phyloP scores from a whole-genome alignment of 2,113 vertebrate species.

The Crotalus viridis region DNA sequence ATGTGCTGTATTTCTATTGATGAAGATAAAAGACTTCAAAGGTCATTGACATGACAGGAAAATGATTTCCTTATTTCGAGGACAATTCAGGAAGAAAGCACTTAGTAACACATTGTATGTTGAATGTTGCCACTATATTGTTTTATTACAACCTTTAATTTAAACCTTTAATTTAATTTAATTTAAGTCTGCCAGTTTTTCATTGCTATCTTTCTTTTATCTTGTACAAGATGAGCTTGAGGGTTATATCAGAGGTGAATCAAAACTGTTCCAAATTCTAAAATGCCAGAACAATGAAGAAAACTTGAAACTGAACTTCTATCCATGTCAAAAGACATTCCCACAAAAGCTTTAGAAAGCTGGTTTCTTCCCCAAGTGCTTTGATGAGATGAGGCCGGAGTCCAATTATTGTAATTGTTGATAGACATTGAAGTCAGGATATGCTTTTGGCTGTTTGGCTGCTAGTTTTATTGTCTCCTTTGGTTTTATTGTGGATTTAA shows the following conservation, averaged over 20 bases:
- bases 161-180: neutral
- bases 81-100: neutral
- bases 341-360: too few relatives aligned
- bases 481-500: too few relatives aligned
- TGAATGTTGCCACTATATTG: neutral
- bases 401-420: too few relatives aligned
- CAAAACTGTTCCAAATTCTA: neutral
- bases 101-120: neutral
- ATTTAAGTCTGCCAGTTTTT: neutral
- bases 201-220: neutral
- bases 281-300: neutral
- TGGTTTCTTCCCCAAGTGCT: too few relatives aligned
- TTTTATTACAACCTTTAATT: neutral
- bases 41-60: neutral
- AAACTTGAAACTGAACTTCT: too few relatives aligned
- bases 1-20: neutral
- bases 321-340: too few relatives aligned
- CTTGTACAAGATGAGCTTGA: neutral
- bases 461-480: too few relatives aligned
- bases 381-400: too few relatives aligned
- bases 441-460: too few relatives aligned
- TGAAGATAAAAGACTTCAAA: neutral
- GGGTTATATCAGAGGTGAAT: neutral
- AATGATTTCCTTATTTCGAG: neutral
- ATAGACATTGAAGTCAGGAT: too few relatives aligned